Percentiles rank a stretch among this genome's conserved stretches.
These are phyloP conservation scores for Erebia palarica DNA, from an alignment of 2,888 invertebrate genomes.

Conservation along the genomic window DNA sequence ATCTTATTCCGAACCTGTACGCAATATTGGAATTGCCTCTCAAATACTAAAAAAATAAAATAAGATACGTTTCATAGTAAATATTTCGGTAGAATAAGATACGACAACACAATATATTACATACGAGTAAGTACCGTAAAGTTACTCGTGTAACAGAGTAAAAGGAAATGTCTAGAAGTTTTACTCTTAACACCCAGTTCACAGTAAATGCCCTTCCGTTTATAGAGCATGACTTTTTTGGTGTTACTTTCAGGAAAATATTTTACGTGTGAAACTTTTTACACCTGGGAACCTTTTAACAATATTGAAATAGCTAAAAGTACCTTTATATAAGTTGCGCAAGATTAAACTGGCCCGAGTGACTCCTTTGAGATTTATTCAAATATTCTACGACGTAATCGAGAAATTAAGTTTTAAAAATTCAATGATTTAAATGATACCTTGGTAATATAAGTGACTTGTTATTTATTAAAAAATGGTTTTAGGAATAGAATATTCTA, in stretches of 20 bases:
- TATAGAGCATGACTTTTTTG: conserved; percentile 18
- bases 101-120: conserved; percentile 5
- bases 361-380: conserved; percentile 1
- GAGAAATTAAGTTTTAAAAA: too few species aligned
- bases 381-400: not conserved
- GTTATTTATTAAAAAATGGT: too few species aligned
- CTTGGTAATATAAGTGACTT: too few species aligned
- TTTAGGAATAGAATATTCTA: too few species aligned
- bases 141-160: conserved; percentile 16
- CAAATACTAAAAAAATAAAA: not conserved
- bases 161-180: conserved; percentile 29
- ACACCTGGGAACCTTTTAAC: conserved; percentile 18
- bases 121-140: conserved; percentile 5
- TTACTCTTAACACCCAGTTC: conserved; percentile 32
- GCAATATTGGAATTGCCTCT: not conserved
- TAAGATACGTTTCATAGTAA: not conserved
- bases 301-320: conserved; percentile 18
- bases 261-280: conserved; percentile 23
- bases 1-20: not conserved
- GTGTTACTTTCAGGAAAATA: conserved; percentile 23
- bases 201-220: conserved; percentile 24
- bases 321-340: conserved; percentile 5
- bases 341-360: not conserved
- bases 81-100: conserved; percentile 15
- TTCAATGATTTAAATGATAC: too few species aligned